A percentile compares a stretch with the other conserved stretches of the same genome.
Evolutionary conservation across 2,888 invertebrate genomes (phyloP).

Genomic region (Nomada goodeniana): DNA sequence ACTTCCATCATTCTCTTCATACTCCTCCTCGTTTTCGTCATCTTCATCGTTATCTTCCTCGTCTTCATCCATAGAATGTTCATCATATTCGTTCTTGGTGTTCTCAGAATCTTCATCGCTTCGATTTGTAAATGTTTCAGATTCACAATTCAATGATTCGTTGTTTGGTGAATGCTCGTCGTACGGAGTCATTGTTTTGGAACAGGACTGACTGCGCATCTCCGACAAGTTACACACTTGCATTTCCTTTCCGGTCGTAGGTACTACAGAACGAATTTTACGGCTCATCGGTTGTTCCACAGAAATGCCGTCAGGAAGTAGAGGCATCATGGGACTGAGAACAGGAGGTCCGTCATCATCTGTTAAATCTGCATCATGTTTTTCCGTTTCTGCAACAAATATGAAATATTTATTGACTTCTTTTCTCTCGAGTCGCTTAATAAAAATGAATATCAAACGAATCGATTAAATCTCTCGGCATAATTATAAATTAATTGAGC

Average conservation of each 20-base stretch:
- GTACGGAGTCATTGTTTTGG: constrained; percentile 28
- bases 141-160: constrained; percentile 47
- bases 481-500: not conserved
- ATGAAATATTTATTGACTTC: not conserved
- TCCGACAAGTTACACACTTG: constrained; percentile 43
- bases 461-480: not conserved
- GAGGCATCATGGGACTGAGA: constrained; percentile 81
- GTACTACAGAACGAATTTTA: constrained; percentile 72
- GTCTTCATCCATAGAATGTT: constrained; percentile 24
- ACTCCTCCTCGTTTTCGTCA: constrained; percentile 53
- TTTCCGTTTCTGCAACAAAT: constrained; percentile 37
- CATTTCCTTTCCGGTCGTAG: constrained; percentile 65
- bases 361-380: constrained; percentile 31
- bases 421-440: too few relatives aligned
- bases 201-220: constrained; percentile 25
- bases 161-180: constrained; percentile 9
- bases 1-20: constrained; percentile 1
- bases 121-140: constrained; percentile 66
- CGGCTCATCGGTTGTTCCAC: constrained; percentile 58
- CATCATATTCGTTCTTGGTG: constrained; percentile 29
- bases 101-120: constrained; percentile 42
- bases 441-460: not conserved
- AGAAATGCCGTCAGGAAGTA: constrained; percentile 59
- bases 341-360: constrained; percentile 82
- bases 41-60: constrained; percentile 43